These are phyloP conservation scores for Xanthorhoe designata DNA, from an alignment of 2,888 invertebrate species.

Conservation along the genomic window DNA sequence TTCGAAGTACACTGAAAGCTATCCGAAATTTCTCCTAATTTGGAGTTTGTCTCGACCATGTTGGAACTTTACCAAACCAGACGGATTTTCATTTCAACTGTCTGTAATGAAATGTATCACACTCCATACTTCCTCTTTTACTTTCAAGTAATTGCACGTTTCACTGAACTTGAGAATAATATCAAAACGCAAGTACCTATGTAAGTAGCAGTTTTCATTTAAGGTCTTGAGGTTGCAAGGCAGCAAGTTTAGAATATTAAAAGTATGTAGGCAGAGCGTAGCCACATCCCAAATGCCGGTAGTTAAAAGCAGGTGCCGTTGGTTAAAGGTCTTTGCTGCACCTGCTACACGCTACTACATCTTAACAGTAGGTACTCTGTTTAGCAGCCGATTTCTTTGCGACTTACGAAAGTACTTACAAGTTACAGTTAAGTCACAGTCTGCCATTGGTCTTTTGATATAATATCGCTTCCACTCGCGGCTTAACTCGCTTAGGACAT, in stretches of 20 bases:
- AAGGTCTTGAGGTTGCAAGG: background rate
- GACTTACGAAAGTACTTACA: too few species aligned
- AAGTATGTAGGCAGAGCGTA: too few species aligned
- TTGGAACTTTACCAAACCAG: conserved; percentile 9
- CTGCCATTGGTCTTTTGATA: too few species aligned
- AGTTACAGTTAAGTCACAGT: too few species aligned
- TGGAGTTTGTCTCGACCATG: background rate
- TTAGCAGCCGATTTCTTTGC: background rate
- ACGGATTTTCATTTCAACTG: conserved; percentile 1
- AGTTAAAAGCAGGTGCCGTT: background rate
- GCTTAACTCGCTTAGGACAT: too few species aligned
- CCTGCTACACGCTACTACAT: background rate
- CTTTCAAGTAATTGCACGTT: too few species aligned
- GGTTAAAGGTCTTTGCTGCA: background rate
- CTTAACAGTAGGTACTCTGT: background rate
- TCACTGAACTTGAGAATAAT: too few species aligned
- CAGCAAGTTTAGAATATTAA: background rate
- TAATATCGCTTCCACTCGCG: too few species aligned
- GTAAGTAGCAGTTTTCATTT: background rate
- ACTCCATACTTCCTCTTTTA: background rate
- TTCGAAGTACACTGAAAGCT: conserved; percentile 6
- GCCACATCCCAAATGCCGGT: background rate
- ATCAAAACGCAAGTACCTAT: too few species aligned
- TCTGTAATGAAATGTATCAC: background rate
- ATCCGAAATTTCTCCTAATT: conserved; percentile 3